These are phyloP conservation scores for Nebria salina DNA, from an alignment of 2,888 invertebrate species.

Conservation along the genomic window DNA sequence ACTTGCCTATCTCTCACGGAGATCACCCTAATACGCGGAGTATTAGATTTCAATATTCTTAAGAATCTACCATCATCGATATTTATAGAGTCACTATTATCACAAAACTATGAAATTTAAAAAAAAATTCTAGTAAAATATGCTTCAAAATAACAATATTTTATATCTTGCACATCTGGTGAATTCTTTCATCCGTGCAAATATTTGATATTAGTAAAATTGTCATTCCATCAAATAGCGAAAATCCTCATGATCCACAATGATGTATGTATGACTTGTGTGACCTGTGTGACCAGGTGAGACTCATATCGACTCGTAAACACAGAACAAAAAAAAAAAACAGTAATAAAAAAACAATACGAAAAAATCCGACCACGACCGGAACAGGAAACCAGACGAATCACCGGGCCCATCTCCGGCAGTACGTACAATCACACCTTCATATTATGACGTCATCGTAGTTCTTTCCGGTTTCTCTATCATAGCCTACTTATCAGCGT, in stretches of 20 bases:
- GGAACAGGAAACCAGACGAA: constrained; percentile 47
- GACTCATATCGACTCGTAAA: background rate
- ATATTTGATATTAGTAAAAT: too few species aligned
- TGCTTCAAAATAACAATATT: too few species aligned
- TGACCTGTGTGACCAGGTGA: constrained; percentile 27
- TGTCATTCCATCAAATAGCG: too few species aligned
- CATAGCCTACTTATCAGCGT: constrained; percentile 38
- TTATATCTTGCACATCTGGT: too few species aligned
- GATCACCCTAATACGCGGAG: constrained; percentile 6
- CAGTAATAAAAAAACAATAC: constrained; percentile 21
- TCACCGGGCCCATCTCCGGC: constrained; percentile 47
- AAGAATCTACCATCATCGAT: background rate
- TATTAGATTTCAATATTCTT: constrained; percentile 9
- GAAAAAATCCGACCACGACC: constrained; percentile 34
- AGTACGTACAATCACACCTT: constrained; percentile 47
- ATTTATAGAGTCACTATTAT: too few species aligned
- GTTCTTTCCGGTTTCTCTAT: constrained; percentile 30
- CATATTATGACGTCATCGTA: constrained; percentile 36
- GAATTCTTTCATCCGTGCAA: too few species aligned
- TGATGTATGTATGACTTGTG: constrained; percentile 8
- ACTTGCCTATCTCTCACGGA: constrained; percentile 18
- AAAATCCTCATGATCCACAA: background rate
- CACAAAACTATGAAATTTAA: too few species aligned
- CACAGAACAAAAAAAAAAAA: background rate
- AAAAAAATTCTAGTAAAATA: too few species aligned